These are phyloP conservation scores for rat (Rattus norvegicus) DNA, from an alignment of 2,113 vertebrate genomes.

Conservation along the genomic window DNA sequence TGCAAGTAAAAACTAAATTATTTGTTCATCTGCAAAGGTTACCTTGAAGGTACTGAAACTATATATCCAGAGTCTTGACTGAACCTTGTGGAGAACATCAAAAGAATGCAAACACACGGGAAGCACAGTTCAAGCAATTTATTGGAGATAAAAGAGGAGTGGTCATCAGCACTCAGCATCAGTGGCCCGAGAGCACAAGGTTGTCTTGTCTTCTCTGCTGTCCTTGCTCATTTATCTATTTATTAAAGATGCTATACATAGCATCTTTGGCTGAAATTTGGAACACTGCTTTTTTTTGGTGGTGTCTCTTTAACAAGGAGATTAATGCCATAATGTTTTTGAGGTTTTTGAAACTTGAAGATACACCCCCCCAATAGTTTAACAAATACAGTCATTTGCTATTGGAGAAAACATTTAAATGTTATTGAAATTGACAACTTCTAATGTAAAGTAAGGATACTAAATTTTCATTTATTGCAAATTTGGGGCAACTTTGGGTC, in stretches of 20 bases:
- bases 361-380: too few species aligned
- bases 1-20: background rate
- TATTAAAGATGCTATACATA: too few species aligned
- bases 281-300: background rate
- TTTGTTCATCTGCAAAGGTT: background rate
- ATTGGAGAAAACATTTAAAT: background rate
- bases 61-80: background rate
- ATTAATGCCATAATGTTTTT: too few species aligned
- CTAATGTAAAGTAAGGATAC: background rate
- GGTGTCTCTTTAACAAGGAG: background rate
- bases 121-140: background rate
- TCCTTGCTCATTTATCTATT: background rate
- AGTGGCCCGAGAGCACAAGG: too few species aligned
- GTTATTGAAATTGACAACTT: background rate
- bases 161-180: too few species aligned
- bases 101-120: background rate
- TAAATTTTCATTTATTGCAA: background rate
- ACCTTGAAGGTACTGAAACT: too few species aligned
- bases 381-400: background rate
- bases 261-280: background rate
- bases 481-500: background rate
- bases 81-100: accelerated
- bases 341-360: background rate
- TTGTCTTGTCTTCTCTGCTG: background rate
- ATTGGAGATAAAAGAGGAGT: background rate